Evolutionary conservation across 2,113 vertebrate species (phyloP).

Genomic region (Thamnaconus septentrionalis): DNA sequence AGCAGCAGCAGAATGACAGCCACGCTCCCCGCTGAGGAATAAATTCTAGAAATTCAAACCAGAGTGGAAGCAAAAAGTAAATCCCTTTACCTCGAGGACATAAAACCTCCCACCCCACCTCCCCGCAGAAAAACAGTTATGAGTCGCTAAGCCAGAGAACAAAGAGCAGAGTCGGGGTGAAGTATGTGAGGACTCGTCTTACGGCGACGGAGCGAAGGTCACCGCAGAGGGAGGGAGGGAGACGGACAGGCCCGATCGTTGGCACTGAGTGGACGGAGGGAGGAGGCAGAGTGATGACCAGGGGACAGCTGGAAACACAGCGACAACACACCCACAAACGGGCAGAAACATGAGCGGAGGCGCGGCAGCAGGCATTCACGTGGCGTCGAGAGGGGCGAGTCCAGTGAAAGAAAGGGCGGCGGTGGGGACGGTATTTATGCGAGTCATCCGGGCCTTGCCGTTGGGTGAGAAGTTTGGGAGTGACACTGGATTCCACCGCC

Average conservation of each 20-base stretch:
- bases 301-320: conserved; percentile 54
- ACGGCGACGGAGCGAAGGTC: conserved; percentile 30
- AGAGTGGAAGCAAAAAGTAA: conserved; percentile 3
- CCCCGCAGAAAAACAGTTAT: too few relatives aligned
- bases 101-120: background rate
- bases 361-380: conserved; percentile 23
- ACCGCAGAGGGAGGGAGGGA: conserved; percentile 5
- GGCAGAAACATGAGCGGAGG: conserved; percentile 49
- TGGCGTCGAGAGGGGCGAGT: conserved; percentile 18
- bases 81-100: conserved; percentile 9
- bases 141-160: too few relatives aligned
- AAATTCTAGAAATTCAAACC: background rate
- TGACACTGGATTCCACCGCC: conserved; percentile 29
- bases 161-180: background rate
- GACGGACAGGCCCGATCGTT: too few relatives aligned
- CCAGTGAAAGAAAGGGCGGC: conserved; percentile 23
- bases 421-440: conserved; percentile 2
- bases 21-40: too few relatives aligned
- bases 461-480: conserved; percentile 45
- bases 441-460: conserved; percentile 28
- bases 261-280: conserved; percentile 36
- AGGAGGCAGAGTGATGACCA: conserved; percentile 39
- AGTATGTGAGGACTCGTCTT: conserved; percentile 15
- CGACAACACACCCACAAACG: conserved; percentile 23
- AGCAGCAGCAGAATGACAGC: background rate